A percentile compares a stretch with the other conserved stretches of the same genome.
Evolutionary conservation across 2,888 invertebrate genomes (phyloP).

Genomic region (Drosophila hamatofila): DNA sequence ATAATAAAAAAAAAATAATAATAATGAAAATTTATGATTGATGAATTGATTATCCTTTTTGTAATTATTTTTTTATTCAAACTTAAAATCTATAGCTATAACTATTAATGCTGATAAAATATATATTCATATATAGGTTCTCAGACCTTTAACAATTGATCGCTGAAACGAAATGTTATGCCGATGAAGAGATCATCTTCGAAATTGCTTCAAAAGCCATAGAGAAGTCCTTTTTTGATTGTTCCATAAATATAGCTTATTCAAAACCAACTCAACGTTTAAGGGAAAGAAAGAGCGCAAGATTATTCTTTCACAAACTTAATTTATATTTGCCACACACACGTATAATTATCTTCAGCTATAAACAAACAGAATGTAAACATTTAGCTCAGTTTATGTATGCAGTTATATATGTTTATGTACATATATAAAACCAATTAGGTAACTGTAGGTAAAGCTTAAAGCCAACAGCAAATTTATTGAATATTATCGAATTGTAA

Average conservation of each 20-base stretch:
- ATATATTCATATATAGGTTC: too few species aligned
- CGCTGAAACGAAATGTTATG: too few species aligned
- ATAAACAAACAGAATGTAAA: slow-evolving; percentile 9
- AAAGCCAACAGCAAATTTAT: slow-evolving; percentile 44
- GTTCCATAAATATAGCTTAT: not conserved
- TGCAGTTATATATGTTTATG: not conserved
- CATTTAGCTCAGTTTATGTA: slow-evolving; percentile 4
- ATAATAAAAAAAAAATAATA: too few species aligned
- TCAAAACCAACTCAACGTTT: too few species aligned
- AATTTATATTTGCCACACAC: slow-evolving; percentile 13
- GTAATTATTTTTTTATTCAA: too few species aligned
- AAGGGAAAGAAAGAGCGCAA: not conserved
- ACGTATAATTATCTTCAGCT: not conserved
- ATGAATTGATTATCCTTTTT: too few species aligned
- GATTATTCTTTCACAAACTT: not conserved
- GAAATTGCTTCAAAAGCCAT: too few species aligned
- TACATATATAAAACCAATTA: slow-evolving; percentile 28
- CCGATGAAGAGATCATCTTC: too few species aligned
- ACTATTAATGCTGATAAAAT: too few species aligned
- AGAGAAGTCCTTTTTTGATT: not conserved
- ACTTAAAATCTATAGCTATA: too few species aligned
- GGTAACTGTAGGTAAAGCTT: slow-evolving; percentile 29
- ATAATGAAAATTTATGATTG: too few species aligned
- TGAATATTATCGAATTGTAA: slow-evolving; percentile 37
- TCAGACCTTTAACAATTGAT: too few species aligned